Conservation (phyloP, 2,113 vertebrate genomes). For the Leuciscus idus region DNA sequence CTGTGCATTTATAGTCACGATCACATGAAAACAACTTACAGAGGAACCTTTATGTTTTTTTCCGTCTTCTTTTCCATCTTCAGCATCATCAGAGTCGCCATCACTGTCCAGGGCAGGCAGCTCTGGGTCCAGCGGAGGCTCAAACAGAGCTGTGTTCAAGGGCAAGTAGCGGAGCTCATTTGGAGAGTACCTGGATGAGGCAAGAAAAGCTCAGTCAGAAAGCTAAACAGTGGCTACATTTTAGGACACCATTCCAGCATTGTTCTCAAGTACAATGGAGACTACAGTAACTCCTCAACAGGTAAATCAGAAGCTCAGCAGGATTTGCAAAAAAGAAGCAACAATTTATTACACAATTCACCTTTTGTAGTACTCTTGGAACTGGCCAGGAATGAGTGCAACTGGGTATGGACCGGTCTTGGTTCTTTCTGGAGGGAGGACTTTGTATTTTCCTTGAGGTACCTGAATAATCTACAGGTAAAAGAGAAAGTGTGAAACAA, state of each 20-base stretch:
- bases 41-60: conserved; percentile 84
- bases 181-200: conserved; percentile 86
- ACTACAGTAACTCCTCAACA: not conserved
- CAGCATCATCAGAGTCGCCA: conserved; percentile 92
- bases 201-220: not conserved
- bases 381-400: conserved; percentile 97
- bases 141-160: conserved; percentile 93
- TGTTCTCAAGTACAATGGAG: not conserved
- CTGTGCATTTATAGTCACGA: not conserved
- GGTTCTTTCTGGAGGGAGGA: conserved; percentile 89
- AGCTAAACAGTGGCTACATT: not conserved
- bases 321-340: not conserved
- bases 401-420: conserved; percentile 95
- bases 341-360: conserved; percentile 58
- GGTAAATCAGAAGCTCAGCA: not conserved
- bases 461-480: conserved; percentile 91
- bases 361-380: conserved; percentile 99
- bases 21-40: conserved; percentile 64
- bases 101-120: conserved; percentile 92
- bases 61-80: conserved; percentile 85
- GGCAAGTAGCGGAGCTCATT: conserved; percentile 97
- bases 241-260: not conserved
- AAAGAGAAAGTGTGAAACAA: conserved; percentile 7
- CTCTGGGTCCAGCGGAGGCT: conserved; percentile 95
- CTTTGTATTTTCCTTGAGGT: conserved; percentile 93